Base-by-base conservation (phyloP, 2,888 invertebrate species). In the Stenurella melanura region DNA sequence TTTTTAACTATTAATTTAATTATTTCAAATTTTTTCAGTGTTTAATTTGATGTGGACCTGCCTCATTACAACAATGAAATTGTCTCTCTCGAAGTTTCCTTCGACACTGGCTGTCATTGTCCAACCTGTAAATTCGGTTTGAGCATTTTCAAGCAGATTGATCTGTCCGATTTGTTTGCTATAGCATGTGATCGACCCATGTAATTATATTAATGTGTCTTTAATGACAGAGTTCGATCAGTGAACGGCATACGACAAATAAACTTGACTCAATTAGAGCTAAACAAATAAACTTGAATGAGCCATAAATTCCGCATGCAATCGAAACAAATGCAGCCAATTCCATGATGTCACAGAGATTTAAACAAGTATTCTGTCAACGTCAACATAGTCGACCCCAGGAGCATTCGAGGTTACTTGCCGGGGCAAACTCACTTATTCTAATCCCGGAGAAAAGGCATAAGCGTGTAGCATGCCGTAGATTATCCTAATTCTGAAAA, bases 321-420 rank as follows among this genome's bases (percentile, higher is more conserved):
- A 85, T 84, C 83, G 83, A 82, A 84, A 85, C 84, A 85, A 85
- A 84, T 85, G 83, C 82, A 77, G 78, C 82, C 83, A 82, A 84
- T 84, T 84, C 82, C 76, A 79, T 76, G 78, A 70, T 78, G 84
- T 84, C 84, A 83, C 81, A 73, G 70, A 79, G 80, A 81, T 82
- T 83, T 83, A 80, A 83, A 82, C 79, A 78, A 75, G 82, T 77
- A 60, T 60, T 84, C 80, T 69, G 79, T 83, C 80, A 78, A 73
- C 73, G 80, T 82, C 83, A 19, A 15, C 42, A 50, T 60, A 50
- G 70, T 19, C 38, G 60, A 70, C 58, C 60, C 64, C 58, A 18
- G 42, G 60, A 19, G 69, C 26, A 57, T 69, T 69, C 57, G 58
- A 69, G 69, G 57, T 69, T 69, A 34, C 34, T 56, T 30, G 57